Base-by-base conservation (phyloP, 2,797 vertebrate species). In the Trematomus bernacchii region DNA sequence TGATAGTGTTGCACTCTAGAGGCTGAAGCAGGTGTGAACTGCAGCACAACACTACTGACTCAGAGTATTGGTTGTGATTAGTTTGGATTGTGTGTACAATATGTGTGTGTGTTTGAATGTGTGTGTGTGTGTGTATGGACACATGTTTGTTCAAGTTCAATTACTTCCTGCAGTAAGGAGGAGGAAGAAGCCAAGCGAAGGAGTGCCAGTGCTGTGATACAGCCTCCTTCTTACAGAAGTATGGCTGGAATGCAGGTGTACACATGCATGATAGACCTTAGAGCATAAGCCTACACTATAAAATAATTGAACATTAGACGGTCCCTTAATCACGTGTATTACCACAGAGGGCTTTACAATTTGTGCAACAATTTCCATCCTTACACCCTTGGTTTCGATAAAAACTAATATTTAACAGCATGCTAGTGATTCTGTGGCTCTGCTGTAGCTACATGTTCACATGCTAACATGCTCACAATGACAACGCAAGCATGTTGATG, bases 221-320 rank as follows among this genome's bases (percentile, higher is more conserved):
- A 71, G 78, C 84, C 86, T 88, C 82, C 84, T 89, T 92, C 81
- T 71, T 59, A 61, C 85, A 73, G 65, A 78, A 90, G 89, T 76
- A 93, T 92, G 86, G 76, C 77, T 87, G 86, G 89, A 92, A 93
- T 93, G 88, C 87, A 89, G 91, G 90, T 91, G 79, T 50, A 67
- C 42, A 57, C 77, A 77, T 71, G 19, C 42, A 47, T 78, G 19
- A n/a, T n/a, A n/a, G n/a, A n/a, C n/a, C n/a, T n/a, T 21, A 64
- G 50, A 62, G 47, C 16, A 10, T 10, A 46, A 16, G 16, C 3
- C 44, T 43, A 37, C 11, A 4, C 6, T 57, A 19, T 70, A n/a
- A 66, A 55, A 73, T 4, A 68, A 54, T 14, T 19, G 5, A 66
- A 51, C 16, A 52, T 61, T 48, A 71, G 7, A 50, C 42, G 18